These are phyloP conservation scores for Oryzias woworae DNA, from an alignment of 2,113 vertebrate species.

Conservation along the genomic window DNA sequence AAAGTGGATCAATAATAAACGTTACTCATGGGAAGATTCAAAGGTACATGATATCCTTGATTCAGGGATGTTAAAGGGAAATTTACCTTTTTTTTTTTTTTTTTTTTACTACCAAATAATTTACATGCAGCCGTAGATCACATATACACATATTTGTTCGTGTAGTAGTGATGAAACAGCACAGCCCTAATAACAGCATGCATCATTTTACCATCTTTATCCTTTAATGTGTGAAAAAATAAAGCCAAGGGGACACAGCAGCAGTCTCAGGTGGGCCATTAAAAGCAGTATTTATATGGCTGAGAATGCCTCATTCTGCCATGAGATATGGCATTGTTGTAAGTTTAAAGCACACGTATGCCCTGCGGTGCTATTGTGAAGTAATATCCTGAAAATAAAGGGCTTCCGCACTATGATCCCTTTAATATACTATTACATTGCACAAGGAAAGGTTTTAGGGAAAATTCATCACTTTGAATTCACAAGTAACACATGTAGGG, in stretches of 20 bases:
- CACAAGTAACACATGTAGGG: not conserved
- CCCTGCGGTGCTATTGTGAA: constrained; percentile 50
- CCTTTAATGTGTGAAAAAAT: constrained; percentile 44
- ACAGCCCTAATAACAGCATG: constrained; percentile 52
- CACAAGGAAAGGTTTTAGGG: constrained; percentile 12
- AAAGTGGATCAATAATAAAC: constrained; percentile 40
- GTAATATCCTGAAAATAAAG: constrained; percentile 59
- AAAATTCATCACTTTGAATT: constrained; percentile 36
- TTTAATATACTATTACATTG: constrained; percentile 55
- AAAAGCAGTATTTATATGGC: constrained; percentile 67
- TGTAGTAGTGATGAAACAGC: constrained; percentile 59
- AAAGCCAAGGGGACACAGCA: constrained; percentile 44
- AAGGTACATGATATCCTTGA: constrained; percentile 29
- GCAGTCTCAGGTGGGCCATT: constrained; percentile 58
- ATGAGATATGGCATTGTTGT: constrained; percentile 60
- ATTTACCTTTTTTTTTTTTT: constrained; percentile 1
- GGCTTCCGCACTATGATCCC: constrained; percentile 48
- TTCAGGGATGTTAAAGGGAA: constrained; percentile 12
- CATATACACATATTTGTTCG: constrained; percentile 16
- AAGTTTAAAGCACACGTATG: constrained; percentile 45
- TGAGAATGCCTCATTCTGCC: constrained; percentile 61
- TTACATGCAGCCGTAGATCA: constrained; percentile 15
- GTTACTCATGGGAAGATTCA: constrained; percentile 30
- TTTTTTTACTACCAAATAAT: constrained; percentile 3
- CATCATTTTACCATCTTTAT: constrained; percentile 60